phyloP scores from a whole-genome alignment of 1,140 invertebrate species.

The Drosophila mayri region DNA sequence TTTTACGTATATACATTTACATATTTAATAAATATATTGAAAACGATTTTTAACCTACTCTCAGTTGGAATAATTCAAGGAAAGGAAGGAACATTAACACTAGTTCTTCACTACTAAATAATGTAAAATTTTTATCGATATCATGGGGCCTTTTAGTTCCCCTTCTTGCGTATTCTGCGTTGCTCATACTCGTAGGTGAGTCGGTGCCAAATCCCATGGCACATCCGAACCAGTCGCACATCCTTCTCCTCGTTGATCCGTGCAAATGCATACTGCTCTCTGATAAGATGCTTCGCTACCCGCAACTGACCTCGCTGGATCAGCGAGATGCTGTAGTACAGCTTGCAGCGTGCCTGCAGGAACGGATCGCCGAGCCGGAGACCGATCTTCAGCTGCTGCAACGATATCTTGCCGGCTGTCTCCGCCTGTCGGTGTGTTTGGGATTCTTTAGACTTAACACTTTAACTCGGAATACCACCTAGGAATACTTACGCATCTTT shows the following conservation, averaged over 20 bases:
- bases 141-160: neutral
- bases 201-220: conserved; percentile 93
- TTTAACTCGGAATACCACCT: neutral
- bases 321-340: conserved; percentile 95
- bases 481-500: conserved; percentile 89
- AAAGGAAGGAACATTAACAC: conserved; percentile 2
- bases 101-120: neutral
- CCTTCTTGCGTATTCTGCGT: conserved; percentile 25
- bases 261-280: conserved; percentile 88
- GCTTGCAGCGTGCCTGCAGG: conserved; percentile 90
- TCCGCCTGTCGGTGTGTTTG: conserved; percentile 88
- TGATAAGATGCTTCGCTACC: conserved; percentile 89
- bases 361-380: conserved; percentile 92
- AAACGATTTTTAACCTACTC: conserved; percentile 38
- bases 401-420: conserved; percentile 94
- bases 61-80: conserved; percentile 16
- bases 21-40: conserved; percentile 72
- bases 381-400: conserved; percentile 92
- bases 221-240: conserved; percentile 90
- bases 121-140: conserved; percentile 4
- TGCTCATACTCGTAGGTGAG: conserved; percentile 88
- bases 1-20: conserved; percentile 66
- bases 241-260: conserved; percentile 85
- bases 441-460: neutral
- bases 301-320: conserved; percentile 91